Evolutionary conservation across 2,113 vertebrate species (phyloP).

Genomic region (Acinonyx jubatus): DNA sequence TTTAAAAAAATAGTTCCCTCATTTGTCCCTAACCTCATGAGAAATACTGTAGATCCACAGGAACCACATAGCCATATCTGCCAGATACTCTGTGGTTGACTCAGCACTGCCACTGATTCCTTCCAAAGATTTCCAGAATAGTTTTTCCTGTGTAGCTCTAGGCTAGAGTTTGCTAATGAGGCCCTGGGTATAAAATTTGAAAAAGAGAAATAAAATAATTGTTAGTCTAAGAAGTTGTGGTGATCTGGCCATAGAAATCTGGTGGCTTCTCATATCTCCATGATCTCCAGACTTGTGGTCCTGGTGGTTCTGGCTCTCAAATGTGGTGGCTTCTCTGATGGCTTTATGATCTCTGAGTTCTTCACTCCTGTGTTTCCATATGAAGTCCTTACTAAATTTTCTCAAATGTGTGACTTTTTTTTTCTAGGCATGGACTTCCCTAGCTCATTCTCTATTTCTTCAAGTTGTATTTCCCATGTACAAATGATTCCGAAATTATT

Average conservation of each 20-base stretch:
- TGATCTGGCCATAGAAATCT: too few relatives aligned
- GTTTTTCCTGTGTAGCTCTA: background rate
- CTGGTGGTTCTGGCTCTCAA: background rate
- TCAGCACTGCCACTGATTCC: background rate
- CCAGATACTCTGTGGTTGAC: background rate
- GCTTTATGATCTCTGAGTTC: background rate
- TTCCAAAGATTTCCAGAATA: background rate
- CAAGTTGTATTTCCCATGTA: background rate
- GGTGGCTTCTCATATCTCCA: background rate
- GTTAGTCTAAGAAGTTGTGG: background rate
- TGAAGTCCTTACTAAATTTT: background rate
- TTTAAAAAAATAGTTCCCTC: background rate
- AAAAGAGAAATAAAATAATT: background rate
- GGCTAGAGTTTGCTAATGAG: background rate
- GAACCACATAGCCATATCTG: background rate
- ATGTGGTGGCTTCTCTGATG: fast-evolving
- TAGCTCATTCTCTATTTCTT: background rate
- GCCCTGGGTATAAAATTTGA: background rate
- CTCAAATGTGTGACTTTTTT: background rate
- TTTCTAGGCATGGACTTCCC: background rate
- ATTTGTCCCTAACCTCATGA: background rate
- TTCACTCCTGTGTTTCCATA: background rate
- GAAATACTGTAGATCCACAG: background rate
- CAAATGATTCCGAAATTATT: background rate
- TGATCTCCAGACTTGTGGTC: background rate